These are phyloP conservation scores for Microvelia longipes DNA, from an alignment of 1,140 invertebrate genomes.

Conservation along the genomic window DNA sequence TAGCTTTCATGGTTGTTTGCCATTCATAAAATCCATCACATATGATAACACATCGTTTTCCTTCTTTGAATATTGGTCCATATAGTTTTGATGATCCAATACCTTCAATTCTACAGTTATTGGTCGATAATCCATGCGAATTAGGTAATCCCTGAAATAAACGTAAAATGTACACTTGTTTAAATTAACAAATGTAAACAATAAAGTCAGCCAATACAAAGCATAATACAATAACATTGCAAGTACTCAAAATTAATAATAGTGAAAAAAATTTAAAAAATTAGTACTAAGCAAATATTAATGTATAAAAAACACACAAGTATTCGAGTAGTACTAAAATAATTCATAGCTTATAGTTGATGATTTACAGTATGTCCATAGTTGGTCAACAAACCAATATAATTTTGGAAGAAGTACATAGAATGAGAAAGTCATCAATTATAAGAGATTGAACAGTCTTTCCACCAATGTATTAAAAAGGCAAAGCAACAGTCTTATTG, in stretches of 20 bases:
- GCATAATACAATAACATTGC: background rate
- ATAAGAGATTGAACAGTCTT: no score
- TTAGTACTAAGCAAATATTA: no score
- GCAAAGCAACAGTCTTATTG: no score
- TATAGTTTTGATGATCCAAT: constrained; percentile 51
- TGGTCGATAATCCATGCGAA: constrained; percentile 53
- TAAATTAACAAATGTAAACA: background rate
- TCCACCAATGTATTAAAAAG: no score
- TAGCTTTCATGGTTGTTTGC: constrained; percentile 44
- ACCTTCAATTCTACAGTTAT: constrained; percentile 62
- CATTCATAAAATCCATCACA: constrained; percentile 79
- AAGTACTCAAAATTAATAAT: background rate
- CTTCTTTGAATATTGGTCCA: constrained; percentile 42
- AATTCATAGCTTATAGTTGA: no score
- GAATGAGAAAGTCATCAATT: no score
- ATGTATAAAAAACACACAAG: no score
- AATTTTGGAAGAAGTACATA: no score
- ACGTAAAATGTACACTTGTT: constrained; percentile 10
- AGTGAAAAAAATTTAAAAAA: no score
- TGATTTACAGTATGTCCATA: no score
- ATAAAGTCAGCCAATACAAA: background rate
- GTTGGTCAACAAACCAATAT: no score
- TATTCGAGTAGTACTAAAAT: no score
- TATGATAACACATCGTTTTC: constrained; percentile 58
- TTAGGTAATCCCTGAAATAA: constrained; percentile 43